A percentile compares a stretch with the other conserved stretches of the same genome.
Conservation (phyloP, 2,113 vertebrate species). For the Prionailurus bengalensis region DNA sequence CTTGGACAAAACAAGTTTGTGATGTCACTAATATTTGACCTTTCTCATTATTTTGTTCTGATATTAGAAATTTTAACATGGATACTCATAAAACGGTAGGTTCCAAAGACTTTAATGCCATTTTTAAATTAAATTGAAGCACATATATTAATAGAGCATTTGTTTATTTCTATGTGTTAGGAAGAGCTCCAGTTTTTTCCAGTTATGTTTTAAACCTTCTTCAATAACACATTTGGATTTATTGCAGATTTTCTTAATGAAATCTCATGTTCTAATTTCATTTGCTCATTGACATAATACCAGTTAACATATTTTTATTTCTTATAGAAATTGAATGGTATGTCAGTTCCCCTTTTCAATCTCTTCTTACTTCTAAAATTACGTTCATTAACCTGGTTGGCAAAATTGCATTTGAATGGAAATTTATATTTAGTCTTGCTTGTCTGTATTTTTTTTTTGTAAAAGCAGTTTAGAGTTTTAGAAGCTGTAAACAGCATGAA, state of each 20-base stretch:
- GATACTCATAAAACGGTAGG: background rate
- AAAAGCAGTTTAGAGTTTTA: background rate
- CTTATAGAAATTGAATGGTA: conserved; percentile 61
- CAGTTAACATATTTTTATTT: conserved; percentile 70
- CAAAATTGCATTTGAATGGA: background rate
- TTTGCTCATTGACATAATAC: conserved; percentile 47
- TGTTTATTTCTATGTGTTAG: background rate
- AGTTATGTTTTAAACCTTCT: conserved; percentile 55
- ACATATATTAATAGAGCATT: background rate
- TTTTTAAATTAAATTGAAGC: conserved; percentile 35
- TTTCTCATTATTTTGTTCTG: conserved; percentile 62
- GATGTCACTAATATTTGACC: conserved; percentile 60
- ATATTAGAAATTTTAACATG: conserved; percentile 40
- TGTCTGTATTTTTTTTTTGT: background rate
- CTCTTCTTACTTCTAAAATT: background rate
- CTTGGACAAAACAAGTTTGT: conserved; percentile 67
- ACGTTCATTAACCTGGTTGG: background rate
- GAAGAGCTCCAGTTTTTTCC: conserved; percentile 31
- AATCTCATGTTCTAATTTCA: conserved; percentile 74
- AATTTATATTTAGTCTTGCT: background rate
- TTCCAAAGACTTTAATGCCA: background rate
- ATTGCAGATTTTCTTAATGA: conserved; percentile 73
- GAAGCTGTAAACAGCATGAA: background rate
- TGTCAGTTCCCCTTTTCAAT: conserved; percentile 21
- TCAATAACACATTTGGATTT: conserved; percentile 72